Percentiles rank a stretch among this genome's conserved stretches.
These are phyloP conservation scores for Phengaris alcon DNA, from an alignment of 2,888 invertebrate genomes.

Conservation along the genomic window DNA sequence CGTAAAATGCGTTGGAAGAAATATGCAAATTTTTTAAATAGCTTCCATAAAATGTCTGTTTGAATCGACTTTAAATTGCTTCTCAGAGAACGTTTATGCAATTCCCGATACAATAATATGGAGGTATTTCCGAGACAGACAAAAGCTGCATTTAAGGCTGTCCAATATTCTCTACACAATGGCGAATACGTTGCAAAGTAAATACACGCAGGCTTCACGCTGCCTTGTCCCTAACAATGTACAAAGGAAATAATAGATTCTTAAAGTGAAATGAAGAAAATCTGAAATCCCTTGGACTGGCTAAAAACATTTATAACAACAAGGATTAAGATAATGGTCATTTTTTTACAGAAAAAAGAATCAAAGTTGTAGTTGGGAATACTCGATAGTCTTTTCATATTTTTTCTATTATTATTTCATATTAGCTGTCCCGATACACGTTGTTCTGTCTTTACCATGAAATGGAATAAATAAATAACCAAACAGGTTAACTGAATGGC, in stretches of 20 bases:
- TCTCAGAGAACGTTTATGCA: constrained; percentile 19
- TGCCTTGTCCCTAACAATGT: constrained; percentile 14
- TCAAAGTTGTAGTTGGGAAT: too few relatives aligned
- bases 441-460: too few relatives aligned
- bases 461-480: too few relatives aligned
- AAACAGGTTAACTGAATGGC: too few relatives aligned
- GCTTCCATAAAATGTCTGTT: not conserved
- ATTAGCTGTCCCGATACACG: too few relatives aligned
- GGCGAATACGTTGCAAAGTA: constrained; percentile 20
- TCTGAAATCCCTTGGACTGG: not conserved
- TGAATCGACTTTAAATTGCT: constrained; percentile 14
- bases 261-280: constrained; percentile 1
- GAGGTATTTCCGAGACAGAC: constrained; percentile 16
- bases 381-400: too few relatives aligned
- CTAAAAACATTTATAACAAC: not conserved
- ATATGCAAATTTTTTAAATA: not conserved
- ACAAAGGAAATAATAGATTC: constrained; percentile 12
- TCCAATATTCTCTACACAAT: constrained; percentile 26
- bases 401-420: too few relatives aligned
- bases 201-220: constrained; percentile 21
- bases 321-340: not conserved
- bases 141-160: constrained; percentile 27
- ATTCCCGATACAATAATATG: constrained; percentile 20
- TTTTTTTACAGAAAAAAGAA: too few relatives aligned
- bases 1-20: too few relatives aligned